A percentile compares a stretch with the other conserved stretches of the same genome.
Conservation (phyloP, 2,113 vertebrate species). For the Microcebus griseorufus region DNA sequence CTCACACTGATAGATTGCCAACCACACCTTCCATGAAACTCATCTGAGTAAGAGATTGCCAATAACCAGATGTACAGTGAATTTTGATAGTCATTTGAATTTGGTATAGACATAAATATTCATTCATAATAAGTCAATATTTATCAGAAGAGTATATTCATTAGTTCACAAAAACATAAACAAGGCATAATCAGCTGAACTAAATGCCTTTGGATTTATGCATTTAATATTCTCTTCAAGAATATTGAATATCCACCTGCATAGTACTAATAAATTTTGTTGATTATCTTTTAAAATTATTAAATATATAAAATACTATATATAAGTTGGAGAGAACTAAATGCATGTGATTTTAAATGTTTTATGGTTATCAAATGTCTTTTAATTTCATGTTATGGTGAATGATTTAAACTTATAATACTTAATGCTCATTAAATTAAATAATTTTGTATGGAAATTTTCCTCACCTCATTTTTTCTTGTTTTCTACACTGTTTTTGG, state of each 20-base stretch:
- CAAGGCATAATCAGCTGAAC: neutral
- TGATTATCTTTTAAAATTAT: neutral
- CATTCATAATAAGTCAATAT: neutral
- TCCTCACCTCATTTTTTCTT: neutral
- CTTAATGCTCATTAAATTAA: neutral
- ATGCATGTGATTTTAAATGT: neutral
- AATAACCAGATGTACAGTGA: neutral
- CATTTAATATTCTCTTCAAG: neutral
- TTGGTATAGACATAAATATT: neutral
- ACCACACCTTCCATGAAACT: neutral
- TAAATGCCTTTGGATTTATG: neutral
- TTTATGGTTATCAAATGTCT: neutral
- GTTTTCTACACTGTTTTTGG: neutral
- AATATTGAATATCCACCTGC: neutral
- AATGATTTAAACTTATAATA: neutral
- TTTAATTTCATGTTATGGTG: neutral
- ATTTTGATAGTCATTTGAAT: neutral
- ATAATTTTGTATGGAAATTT: neutral
- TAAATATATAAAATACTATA: neutral
- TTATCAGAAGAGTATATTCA: neutral
- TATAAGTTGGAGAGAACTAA: neutral
- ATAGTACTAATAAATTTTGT: neutral
- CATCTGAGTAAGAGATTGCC: neutral
- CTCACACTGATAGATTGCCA: neutral
- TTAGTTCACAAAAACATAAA: neutral